Base-by-base conservation (phyloP, 2,113 vertebrate genomes). In the Pelusios castaneus region DNA sequence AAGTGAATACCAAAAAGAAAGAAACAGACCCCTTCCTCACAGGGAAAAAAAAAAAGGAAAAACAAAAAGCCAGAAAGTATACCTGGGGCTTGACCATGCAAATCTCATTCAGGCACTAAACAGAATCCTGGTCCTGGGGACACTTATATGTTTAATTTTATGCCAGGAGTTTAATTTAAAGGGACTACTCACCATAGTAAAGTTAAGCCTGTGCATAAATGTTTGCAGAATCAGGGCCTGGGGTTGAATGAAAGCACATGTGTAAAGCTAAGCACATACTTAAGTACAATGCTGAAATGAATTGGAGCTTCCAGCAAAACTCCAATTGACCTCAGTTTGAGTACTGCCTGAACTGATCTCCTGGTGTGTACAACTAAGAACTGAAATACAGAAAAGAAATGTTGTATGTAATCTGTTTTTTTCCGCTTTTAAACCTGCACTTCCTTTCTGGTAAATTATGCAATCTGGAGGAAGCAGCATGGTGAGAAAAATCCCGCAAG, bases 401-500 rank as follows among this genome's bases (percentile, higher is more conserved):
- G 49, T 29, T 84, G 4, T 80, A 78, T 10, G 29, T 3, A 81
- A 17, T 91, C 29, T 85, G 67, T 27, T 31, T 88, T 21, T 92
- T 92, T 93, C 94, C 83, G 82, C 55, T 84, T 73, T 77, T 43
- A 47, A 84, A 14, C 16, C 49, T 58, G 34, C 55, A 7, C n/a
- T 55, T 83, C n/a, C 31, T 41, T 84, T 95, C 82, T 90, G 77
- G 76, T 67, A 79, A 92, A 5, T 91, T 90, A 87, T 2, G 29
- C 80, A 93, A 80, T 24, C 84, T n/a, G 84, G 75, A 89, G 92
- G 91, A 94, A 95, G 47, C 5, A 31, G 34, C 1, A 41, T 16
- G 43, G 67, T 89, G 75, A 73, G 56, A 89, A 85, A 89, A 67
- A 85, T 43, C 82, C 86, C 96, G 92, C 60, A 88, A 76, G 8